A percentile compares a stretch with the other conserved stretches of the same genome.
phyloP scores from a whole-genome alignment of 2,888 invertebrate genomes.

The Nemoura dubitans region DNA sequence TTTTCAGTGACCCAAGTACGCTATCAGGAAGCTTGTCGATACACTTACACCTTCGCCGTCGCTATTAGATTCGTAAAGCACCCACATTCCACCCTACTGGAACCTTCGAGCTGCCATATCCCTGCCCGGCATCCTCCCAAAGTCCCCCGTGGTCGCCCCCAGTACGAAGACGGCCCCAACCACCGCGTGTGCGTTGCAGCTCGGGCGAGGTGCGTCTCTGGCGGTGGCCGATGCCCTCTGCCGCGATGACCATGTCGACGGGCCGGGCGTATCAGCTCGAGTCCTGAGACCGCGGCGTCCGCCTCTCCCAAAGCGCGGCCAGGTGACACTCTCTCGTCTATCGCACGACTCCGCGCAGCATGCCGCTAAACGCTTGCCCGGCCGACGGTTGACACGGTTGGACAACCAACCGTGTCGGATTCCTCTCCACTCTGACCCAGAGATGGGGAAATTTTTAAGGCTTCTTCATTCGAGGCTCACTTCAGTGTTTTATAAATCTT shows the following conservation, averaged over 20 bases:
- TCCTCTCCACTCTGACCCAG: too few relatives aligned
- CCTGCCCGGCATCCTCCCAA: neutral
- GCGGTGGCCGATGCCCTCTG: constrained; percentile 59
- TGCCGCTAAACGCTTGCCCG: neutral
- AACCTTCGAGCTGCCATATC: neutral
- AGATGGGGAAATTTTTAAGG: too few relatives aligned
- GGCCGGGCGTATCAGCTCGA: constrained; percentile 56
- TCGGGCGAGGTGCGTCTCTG: constrained; percentile 77
- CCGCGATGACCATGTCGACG: constrained; percentile 63
- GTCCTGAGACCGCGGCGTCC: constrained; percentile 49
- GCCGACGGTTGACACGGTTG: too few relatives aligned
- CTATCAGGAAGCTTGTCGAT: too few relatives aligned
- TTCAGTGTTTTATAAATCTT: too few relatives aligned
- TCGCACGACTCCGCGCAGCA: neutral
- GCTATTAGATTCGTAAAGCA: neutral
- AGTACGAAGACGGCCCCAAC: too few relatives aligned
- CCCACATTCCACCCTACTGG: neutral
- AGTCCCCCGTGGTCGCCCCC: neutral
- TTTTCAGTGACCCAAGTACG: too few relatives aligned
- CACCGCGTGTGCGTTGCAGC: constrained; percentile 64
- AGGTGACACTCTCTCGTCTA: neutral
- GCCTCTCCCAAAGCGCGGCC: neutral
- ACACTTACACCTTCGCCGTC: too few relatives aligned
- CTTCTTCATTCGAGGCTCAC: too few relatives aligned
- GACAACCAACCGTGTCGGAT: too few relatives aligned